phyloP scores from a whole-genome alignment of 2,113 vertebrate species.

The Erinaceus europaeus region DNA sequence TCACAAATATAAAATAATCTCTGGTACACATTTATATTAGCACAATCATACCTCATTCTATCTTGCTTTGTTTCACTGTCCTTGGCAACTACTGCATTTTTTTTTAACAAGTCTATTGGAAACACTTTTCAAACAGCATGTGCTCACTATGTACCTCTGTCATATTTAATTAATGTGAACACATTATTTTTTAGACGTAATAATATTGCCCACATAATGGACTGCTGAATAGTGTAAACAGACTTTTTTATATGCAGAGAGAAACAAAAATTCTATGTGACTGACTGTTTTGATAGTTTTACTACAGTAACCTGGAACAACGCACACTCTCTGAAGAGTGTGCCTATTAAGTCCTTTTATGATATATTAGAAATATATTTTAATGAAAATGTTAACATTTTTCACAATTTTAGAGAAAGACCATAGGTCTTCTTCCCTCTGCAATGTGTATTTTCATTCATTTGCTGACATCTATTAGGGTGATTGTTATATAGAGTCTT shows the following conservation, averaged over 20 bases:
- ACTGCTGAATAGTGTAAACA: neutral
- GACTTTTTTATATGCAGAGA: neutral
- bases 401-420: neutral
- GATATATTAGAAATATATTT: neutral
- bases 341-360: neutral
- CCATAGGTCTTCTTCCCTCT: fast-evolving
- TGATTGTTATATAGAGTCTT: neutral
- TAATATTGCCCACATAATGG: neutral
- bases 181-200: neutral
- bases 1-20: neutral
- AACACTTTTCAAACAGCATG: too few relatives aligned
- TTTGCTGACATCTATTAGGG: neutral
- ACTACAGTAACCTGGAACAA: neutral
- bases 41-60: neutral
- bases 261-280: neutral
- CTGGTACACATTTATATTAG: neutral
- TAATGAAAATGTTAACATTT: neutral
- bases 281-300: neutral
- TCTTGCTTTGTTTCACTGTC: neutral
- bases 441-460: neutral
- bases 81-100: neutral
- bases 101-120: neutral
- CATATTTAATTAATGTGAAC: neutral
- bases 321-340: neutral
- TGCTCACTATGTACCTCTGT: too few relatives aligned